Percentiles rank a stretch among this genome's conserved stretches.
Evolutionary conservation across 37 sponge, comb jelly and placozoan species (phyloP).

Genomic region (Cliona cf. orientalis): DNA sequence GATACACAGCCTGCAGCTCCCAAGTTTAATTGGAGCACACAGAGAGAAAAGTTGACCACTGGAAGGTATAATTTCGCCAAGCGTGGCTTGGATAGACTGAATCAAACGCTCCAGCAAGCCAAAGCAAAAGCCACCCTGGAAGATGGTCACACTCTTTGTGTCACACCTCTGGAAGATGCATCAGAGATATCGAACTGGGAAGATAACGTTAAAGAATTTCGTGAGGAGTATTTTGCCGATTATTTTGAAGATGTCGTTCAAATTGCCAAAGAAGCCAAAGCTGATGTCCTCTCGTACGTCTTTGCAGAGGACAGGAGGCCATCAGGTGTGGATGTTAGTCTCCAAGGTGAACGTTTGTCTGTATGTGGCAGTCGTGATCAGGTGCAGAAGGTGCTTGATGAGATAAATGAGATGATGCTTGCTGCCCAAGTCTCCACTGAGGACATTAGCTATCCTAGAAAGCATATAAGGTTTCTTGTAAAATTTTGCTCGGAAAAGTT

Average conservation of each 20-base stretch:
- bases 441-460: neutral
- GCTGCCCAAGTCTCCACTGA: neutral
- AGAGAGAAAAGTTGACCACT: neutral
- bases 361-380: slow-evolving; percentile 7
- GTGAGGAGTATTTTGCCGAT: neutral
- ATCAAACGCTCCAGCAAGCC: neutral
- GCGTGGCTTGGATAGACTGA: neutral
- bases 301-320: neutral
- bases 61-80: neutral
- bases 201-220: neutral
- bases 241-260: neutral
- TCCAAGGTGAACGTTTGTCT: neutral
- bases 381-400: neutral
- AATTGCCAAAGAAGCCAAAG: neutral
- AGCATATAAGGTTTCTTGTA: slow-evolving; percentile 5
- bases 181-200: no score
- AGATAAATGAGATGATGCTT: neutral
- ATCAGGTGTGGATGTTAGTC: neutral
- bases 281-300: neutral
- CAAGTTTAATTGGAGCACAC: no score
- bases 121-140: no score
- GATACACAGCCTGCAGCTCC: no score
- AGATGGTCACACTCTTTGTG: no score
- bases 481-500: slow-evolving; percentile 25
- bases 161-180: no score